Evolutionary conservation across 2,888 invertebrate species (phyloP), one percentile per base, ranked within the genome.

Genomic region (Megastigmus dorsalis): DNA sequence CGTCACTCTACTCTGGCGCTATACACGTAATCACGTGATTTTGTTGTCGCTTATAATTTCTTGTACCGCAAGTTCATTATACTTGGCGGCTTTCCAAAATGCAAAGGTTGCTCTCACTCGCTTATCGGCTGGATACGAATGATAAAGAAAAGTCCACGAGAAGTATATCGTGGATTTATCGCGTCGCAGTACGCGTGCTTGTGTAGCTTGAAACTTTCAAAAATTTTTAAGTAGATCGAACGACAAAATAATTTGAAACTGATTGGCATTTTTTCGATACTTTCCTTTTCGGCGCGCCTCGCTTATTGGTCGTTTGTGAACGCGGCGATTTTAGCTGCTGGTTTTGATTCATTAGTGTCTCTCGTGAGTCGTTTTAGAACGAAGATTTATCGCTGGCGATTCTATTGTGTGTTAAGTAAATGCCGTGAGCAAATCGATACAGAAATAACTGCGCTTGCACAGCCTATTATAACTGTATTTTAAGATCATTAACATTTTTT

Each of bases 161-260:
- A 57, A 15, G 9, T 48, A n/a, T n/a, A n/a, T n/a, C n/a, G 6
- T 20, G 30, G 0, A 3, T n/a, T 57, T 54, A 38, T 54, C 18
- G 28, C 43, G 50, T n/a, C n/a, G n/a, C n/a, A n/a, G n/a, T n/a
- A n/a, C 3, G 36, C 26, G 6, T 9, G 10, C 28, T 3, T 4
- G 6, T n/a, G 48, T 0, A 20, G 0, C 10, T 9, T 59, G 26
- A 52, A 62, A 33, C 54, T 62, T 54, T 62, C 36, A 45, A 54
- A 38, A 50, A 65, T 71, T 57, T 26, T 65, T 72, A 59, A 41
- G 7, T 52, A 28, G 50, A 65, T 30, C 26, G 30, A 45, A 23
- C 15, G 28, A 10, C 2, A 63, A 36, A 55, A 55, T 36, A 15
- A 45, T 63, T 48, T 9, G 5, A 45, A 71, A 48, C 18, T 70